A percentile compares a stretch with the other conserved stretches of the same genome.
phyloP scores from a whole-genome alignment of 2,797 vertebrate species.

The Aldrovandia affinis region DNA sequence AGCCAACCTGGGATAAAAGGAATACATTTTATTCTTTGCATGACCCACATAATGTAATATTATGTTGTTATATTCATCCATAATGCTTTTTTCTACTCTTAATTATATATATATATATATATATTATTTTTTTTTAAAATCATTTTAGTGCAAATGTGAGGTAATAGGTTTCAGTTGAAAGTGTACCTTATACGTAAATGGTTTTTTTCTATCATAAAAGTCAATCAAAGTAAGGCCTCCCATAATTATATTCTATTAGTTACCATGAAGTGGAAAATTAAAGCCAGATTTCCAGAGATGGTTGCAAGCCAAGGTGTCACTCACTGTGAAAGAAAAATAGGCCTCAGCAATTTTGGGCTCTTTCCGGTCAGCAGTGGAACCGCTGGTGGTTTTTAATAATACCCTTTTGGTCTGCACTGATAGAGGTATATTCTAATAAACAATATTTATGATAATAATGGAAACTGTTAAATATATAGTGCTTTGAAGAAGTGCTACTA shows the following conservation, averaged over 20 bases:
- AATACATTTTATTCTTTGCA: neutral
- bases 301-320: constrained; percentile 1
- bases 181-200: neutral
- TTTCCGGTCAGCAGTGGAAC: constrained; percentile 3
- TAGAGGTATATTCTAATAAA: neutral
- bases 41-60: neutral
- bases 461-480: neutral
- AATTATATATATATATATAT: neutral
- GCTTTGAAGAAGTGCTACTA: neutral
- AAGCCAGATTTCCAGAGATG: constrained; percentile 26
- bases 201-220: constrained; percentile 3
- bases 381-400: neutral
- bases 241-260: constrained; percentile 37
- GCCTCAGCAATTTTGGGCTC: neutral
- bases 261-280: constrained; percentile 42
- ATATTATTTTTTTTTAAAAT: neutral
- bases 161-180: neutral
- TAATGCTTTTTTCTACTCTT: neutral
- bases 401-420: neutral
- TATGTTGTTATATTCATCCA: neutral
- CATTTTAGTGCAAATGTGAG: neutral
- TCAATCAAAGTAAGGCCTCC: constrained; percentile 3
- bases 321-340: neutral
- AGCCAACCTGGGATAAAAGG: neutral
- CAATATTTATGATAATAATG: neutral